A percentile compares a stretch with the other conserved stretches of the same genome.
Conservation (phyloP, 2,888 invertebrate genomes). For the Pachliopta kotzebuea region DNA sequence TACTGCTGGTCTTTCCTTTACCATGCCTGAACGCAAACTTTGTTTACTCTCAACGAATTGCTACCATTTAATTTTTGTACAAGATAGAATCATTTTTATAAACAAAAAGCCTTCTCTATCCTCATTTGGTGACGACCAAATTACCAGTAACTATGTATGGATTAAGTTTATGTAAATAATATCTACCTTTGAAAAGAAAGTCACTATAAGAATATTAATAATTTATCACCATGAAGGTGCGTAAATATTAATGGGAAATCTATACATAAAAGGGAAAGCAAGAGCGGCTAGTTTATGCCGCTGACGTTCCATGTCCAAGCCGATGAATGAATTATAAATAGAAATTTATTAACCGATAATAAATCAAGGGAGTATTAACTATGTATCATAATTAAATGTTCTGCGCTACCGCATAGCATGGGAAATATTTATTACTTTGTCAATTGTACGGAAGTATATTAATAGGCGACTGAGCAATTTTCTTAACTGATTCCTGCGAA, state of each 20-base stretch:
- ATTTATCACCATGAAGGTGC: constrained; percentile 3
- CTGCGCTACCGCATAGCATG: constrained; percentile 5
- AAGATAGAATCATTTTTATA: too few relatives aligned
- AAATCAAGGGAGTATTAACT: constrained; percentile 13
- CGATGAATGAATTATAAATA: constrained; percentile 17
- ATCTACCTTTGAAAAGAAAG: background rate
- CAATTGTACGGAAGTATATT: constrained; percentile 9
- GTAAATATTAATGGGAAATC: constrained; percentile 16
- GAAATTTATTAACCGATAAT: constrained; percentile 23
- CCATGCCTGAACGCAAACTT: too few relatives aligned
- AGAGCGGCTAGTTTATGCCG: constrained; percentile 18
- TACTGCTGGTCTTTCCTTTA: too few relatives aligned
- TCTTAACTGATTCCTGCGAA: background rate
- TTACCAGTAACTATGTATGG: background rate
- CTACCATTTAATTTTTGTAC: too few relatives aligned
- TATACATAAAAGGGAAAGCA: constrained; percentile 24
- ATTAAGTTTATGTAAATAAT: background rate
- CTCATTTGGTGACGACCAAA: too few relatives aligned
- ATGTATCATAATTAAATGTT: constrained; percentile 19
- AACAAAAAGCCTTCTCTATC: too few relatives aligned
- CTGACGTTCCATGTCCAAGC: constrained; percentile 10
- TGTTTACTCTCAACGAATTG: too few relatives aligned
- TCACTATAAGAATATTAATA: constrained; percentile 7
- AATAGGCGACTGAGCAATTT: background rate
- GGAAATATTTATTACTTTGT: constrained; percentile 12